phyloP scores from a whole-genome alignment of 35 echinoderm and acorn worm species.

The Lytechinus pictus region DNA sequence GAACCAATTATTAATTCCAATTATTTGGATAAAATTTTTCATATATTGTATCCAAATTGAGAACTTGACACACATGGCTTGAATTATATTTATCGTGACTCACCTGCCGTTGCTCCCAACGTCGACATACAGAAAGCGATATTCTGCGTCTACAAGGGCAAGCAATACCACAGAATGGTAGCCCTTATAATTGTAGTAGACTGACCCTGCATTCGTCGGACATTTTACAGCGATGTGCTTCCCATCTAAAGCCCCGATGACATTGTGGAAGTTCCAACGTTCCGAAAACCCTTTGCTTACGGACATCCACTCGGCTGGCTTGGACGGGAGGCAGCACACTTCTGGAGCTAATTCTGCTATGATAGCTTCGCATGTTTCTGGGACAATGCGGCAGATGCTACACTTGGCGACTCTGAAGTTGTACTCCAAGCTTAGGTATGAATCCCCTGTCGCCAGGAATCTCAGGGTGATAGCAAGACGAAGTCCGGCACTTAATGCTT shows the following conservation, averaged over 20 bases:
- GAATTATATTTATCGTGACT: too few relatives aligned
- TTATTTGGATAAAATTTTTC: too few relatives aligned
- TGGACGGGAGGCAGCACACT: background rate
- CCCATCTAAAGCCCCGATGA: constrained; percentile 36
- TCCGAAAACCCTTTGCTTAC: constrained; percentile 25
- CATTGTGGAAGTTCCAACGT: constrained; percentile 52
- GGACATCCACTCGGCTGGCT: constrained; percentile 26
- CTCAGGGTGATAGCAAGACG: constrained; percentile 44
- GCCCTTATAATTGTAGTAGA: constrained; percentile 15
- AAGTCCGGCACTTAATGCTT: constrained; percentile 14
- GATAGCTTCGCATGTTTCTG: constrained; percentile 50
- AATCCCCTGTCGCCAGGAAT: constrained; percentile 34
- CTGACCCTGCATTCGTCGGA: background rate
- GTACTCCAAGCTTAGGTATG: constrained; percentile 42
- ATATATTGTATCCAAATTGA: too few relatives aligned
- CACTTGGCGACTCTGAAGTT: constrained; percentile 23
- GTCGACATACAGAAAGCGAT: background rate
- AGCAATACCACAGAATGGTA: constrained; percentile 29
- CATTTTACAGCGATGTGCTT: constrained; percentile 19
- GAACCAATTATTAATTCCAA: too few relatives aligned
- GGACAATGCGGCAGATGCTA: constrained; percentile 38
- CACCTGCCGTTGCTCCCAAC: constrained; percentile 15
- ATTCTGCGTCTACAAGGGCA: background rate
- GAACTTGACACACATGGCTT: too few relatives aligned
- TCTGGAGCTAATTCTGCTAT: constrained; percentile 19